These are phyloP conservation scores for Temnothorax curvispinosus DNA, from an alignment of 1,140 invertebrate genomes.

Conservation along the genomic window DNA sequence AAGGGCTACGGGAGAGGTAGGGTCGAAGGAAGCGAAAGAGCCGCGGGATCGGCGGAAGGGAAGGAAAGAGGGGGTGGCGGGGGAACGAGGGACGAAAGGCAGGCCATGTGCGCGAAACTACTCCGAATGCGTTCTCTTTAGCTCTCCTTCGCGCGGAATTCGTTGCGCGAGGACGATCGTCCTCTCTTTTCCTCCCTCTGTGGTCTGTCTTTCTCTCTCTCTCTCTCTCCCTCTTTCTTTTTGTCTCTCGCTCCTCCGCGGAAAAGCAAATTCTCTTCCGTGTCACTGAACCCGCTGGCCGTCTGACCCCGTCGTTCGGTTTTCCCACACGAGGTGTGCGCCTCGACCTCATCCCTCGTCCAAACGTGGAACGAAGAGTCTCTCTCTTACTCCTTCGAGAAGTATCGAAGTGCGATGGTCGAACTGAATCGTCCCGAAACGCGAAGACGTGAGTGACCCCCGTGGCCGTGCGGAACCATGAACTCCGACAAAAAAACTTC, in stretches of 20 bases:
- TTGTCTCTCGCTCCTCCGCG: conserved; percentile 39
- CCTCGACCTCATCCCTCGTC: conserved; percentile 76
- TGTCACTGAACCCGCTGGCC: conserved; percentile 82
- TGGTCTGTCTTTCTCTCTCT: too few relatives aligned
- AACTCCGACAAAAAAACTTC: too few relatives aligned
- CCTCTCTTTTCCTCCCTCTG: conserved; percentile 1
- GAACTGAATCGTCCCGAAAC: neutral
- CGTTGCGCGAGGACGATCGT: conserved; percentile 59
- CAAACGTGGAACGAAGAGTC: too few relatives aligned
- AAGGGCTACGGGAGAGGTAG: conserved; percentile 53
- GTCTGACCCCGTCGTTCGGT: conserved; percentile 83
- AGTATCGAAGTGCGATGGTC: too few relatives aligned
- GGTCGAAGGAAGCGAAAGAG: conserved; percentile 31
- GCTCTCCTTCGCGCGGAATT: conserved; percentile 69
- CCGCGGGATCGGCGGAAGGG: neutral
- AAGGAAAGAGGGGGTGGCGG: neutral
- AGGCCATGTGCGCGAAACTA: conserved; percentile 65
- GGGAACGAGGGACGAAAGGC: conserved; percentile 23
- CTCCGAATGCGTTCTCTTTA: conserved; percentile 51
- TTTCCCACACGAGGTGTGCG: conserved; percentile 81
- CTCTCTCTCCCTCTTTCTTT: neutral
- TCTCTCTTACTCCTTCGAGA: neutral
- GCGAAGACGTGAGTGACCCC: neutral
- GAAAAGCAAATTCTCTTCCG: conserved; percentile 82
- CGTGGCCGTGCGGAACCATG: neutral